Evolutionary conservation across 2,888 invertebrate genomes (phyloP).

Genomic region (Ennomos erosarius): DNA sequence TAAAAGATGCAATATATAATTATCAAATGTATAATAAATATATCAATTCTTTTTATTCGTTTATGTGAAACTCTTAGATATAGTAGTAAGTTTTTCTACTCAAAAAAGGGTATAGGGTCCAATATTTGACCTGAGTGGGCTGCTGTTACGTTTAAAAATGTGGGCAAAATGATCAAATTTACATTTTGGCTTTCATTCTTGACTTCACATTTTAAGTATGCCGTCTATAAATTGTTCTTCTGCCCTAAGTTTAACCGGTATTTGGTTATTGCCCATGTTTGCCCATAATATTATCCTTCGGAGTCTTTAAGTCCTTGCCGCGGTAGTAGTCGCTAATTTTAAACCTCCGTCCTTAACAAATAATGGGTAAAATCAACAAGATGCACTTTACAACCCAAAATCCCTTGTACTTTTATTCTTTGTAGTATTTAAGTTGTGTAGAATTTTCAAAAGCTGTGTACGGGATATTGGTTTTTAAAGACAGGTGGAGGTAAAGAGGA

Average conservation of each 20-base stretch:
- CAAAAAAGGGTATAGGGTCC: no score
- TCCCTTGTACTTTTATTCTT: slow-evolving; percentile 19
- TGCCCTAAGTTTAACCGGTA: slow-evolving; percentile 12
- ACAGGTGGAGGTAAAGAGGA: slow-evolving; percentile 52
- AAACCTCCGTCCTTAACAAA: slow-evolving; percentile 72
- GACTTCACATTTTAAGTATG: no score
- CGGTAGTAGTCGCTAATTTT: slow-evolving; percentile 80
- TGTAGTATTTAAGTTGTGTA: background rate
- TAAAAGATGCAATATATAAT: no score
- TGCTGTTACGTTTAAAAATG: no score
- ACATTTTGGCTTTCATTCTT: no score
- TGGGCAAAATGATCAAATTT: no score
- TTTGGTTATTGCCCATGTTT: slow-evolving; percentile 48
- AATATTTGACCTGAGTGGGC: no score
- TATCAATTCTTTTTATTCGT: no score
- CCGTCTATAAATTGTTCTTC: no score
- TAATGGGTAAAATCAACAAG: slow-evolving; percentile 65
- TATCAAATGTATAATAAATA: no score
- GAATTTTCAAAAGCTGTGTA: slow-evolving; percentile 17
- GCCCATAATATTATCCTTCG: slow-evolving; percentile 54
- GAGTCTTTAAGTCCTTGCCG: slow-evolving; percentile 65
- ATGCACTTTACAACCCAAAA: slow-evolving; percentile 27
- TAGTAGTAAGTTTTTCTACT: no score
- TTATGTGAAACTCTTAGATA: no score
- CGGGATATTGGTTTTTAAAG: slow-evolving; percentile 47